Base-by-base conservation (phyloP, 1,140 invertebrate genomes). In the Cotesia chilonis region DNA sequence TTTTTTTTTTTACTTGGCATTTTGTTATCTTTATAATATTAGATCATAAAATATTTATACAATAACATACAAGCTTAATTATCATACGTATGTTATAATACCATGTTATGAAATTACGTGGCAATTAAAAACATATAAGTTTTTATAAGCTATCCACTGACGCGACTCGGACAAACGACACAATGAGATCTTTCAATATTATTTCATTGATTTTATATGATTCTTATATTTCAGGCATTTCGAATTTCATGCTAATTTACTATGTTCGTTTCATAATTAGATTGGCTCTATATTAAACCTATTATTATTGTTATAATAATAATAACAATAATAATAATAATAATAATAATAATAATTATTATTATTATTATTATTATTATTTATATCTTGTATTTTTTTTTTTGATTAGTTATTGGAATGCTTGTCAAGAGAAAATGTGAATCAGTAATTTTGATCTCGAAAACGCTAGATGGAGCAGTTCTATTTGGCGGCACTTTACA, bases 1-100 rank as follows among this genome's bases (percentile, higher is more conserved):
- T 97, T 97, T 90, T 96, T 97, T 90, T 97, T 97, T 87, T 98
- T 98, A 77, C 93, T 96, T 20, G 96, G 96, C 96, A 98, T 97
- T 67, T 68, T 63, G 7, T 28, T 41, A 12, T 12, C 35, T 9
- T 10, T 35, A 54, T 52, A 7, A 14, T 14, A 37, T 66, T 20
- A 20, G 47, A 5, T 66, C 64, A 66, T 66, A 66, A 52, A 66
- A 38, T 64, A 47, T 47, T 47, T 6, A 7, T 14, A 36, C 6
- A 51, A 64, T 64, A 37, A 64, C 6, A n/a, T 37, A 64, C 12
- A 64, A 9, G 54, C n/a, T 55, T 55, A 55, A 55, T 55, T n/a
- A 14, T 55, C 54, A 55, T 14, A 14, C 54, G 54, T 55, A 55
- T 55, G 54, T 55, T 55, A 55, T 55, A 12, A n/a, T 55, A 47